phyloP scores from a whole-genome alignment of 2,888 invertebrate species.

The Shargacucullia verbasci region DNA sequence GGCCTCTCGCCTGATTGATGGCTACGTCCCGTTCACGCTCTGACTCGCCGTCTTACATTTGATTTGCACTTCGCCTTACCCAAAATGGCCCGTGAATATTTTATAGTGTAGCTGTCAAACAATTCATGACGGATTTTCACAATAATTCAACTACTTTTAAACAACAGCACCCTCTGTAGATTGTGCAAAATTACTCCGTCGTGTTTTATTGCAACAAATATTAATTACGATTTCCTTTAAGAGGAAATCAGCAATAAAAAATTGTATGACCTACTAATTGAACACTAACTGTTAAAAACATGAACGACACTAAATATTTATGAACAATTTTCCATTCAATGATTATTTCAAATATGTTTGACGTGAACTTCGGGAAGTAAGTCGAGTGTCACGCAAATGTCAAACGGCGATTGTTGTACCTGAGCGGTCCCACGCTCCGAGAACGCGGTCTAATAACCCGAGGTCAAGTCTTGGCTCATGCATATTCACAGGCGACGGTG shows the following conservation, averaged over 20 bases:
- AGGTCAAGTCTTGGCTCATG: slow-evolving; percentile 86
- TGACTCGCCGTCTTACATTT: slow-evolving; percentile 72
- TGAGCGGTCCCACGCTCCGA: slow-evolving; percentile 81
- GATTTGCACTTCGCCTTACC: slow-evolving; percentile 62
- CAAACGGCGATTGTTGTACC: slow-evolving; percentile 77
- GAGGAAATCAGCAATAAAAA: too few species aligned
- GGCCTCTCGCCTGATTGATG: slow-evolving; percentile 81
- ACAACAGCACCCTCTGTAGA: neutral
- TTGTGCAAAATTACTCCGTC: too few species aligned
- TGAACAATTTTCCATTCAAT: slow-evolving; percentile 10
- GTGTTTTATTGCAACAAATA: too few species aligned
- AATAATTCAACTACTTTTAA: slow-evolving; percentile 10
- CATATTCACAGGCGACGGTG: slow-evolving; percentile 81
- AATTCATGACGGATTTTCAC: slow-evolving; percentile 1
- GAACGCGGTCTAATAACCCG: slow-evolving; percentile 83
- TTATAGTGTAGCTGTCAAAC: slow-evolving; percentile 10
- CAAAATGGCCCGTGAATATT: slow-evolving; percentile 26
- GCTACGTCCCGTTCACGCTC: slow-evolving; percentile 68
- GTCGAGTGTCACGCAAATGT: slow-evolving; percentile 69
- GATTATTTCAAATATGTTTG: slow-evolving; percentile 45
- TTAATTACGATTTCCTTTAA: too few species aligned
- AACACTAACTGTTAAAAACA: neutral
- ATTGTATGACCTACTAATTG: neutral
- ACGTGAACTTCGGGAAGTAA: slow-evolving; percentile 61
- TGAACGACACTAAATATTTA: slow-evolving; percentile 4